Conservation (phyloP, 2,797 vertebrate species). For the Anomalospiza imberbis region DNA sequence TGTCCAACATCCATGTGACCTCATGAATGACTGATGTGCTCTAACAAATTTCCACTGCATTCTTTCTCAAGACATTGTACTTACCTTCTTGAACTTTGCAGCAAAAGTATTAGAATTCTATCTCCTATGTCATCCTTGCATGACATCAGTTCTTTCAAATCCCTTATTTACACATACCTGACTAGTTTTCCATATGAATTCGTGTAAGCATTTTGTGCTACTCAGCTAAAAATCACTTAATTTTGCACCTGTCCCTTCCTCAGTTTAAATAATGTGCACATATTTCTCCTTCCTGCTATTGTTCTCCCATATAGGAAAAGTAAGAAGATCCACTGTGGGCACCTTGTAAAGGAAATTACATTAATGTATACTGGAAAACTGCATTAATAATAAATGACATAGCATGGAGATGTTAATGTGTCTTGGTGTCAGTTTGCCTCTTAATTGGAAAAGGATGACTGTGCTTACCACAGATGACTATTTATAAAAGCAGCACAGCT, state of each 20-base stretch:
- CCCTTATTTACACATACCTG: neutral
- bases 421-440: neutral
- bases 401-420: neutral
- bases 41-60: neutral
- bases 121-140: neutral
- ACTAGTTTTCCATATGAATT: neutral
- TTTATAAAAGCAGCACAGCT: neutral
- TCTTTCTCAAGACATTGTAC: neutral
- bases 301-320: constrained; percentile 9
- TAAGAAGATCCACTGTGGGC: neutral
- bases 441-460: neutral
- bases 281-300: constrained; percentile 55
- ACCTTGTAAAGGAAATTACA: constrained; percentile 15
- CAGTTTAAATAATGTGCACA: constrained; percentile 26
- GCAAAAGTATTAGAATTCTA: neutral
- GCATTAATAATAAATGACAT: neutral
- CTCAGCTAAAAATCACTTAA: neutral
- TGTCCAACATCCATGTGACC: neutral
- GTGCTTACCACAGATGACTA: no score
- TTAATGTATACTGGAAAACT: constrained; percentile 5
- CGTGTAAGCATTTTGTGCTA: neutral
- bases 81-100: neutral
- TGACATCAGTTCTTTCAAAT: neutral
- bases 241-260: constrained; percentile 49
- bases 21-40: neutral